These are phyloP conservation scores for Cepphus grylle DNA, from an alignment of 2,113 vertebrate species.

Conservation along the genomic window DNA sequence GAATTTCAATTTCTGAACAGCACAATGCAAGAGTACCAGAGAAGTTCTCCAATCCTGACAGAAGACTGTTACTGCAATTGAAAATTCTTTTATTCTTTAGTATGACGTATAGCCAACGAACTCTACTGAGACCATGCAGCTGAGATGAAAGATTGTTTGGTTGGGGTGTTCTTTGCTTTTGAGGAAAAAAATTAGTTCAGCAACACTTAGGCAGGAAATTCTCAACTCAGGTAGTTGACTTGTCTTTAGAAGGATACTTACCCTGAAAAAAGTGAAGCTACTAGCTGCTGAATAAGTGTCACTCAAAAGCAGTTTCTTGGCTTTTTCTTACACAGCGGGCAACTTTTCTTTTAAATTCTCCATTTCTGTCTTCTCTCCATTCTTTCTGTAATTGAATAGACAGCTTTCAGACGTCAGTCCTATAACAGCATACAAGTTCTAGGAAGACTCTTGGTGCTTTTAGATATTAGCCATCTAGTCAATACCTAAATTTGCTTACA, in stretches of 20 bases:
- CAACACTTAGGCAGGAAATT: neutral
- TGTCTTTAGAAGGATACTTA: slow-evolving; percentile 66
- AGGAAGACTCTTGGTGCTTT: neutral
- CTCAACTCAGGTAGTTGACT: neutral
- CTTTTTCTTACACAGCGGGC: slow-evolving; percentile 99
- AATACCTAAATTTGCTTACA: neutral
- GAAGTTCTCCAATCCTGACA: neutral
- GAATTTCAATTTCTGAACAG: neutral
- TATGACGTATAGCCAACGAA: neutral
- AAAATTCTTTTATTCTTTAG: neutral
- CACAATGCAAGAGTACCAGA: neutral
- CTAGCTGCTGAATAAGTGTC: slow-evolving; percentile 86
- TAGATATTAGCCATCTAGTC: neutral
- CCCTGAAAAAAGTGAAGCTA: slow-evolving; percentile 97
- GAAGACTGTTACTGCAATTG: neutral
- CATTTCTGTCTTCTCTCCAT: slow-evolving; percentile 98
- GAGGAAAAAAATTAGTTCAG: neutral
- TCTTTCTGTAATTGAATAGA: slow-evolving; percentile 86
- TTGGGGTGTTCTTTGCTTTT: neutral
- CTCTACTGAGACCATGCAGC: neutral
- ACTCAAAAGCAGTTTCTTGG: slow-evolving; percentile 99
- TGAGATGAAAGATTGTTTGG: neutral
- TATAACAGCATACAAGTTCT: neutral
- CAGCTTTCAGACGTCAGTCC: slow-evolving; percentile 40
- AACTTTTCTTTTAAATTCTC: slow-evolving; percentile 99